A percentile compares a stretch with the other conserved stretches of the same genome.
phyloP scores from a whole-genome alignment of 2,113 vertebrate species.

The Struthidea cinerea region DNA sequence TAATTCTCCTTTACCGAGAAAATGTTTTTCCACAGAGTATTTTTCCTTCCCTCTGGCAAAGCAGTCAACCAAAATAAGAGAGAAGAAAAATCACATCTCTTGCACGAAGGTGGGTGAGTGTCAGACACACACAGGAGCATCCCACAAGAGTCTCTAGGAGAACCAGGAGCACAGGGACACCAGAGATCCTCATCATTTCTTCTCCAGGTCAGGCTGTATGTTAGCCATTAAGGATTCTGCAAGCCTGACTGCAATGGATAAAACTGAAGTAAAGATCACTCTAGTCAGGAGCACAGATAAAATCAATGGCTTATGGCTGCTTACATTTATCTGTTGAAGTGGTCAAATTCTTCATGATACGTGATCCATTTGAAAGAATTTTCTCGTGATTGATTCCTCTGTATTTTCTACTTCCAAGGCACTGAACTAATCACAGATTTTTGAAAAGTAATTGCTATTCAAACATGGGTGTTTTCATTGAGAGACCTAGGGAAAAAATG shows the following conservation, averaged over 20 bases:
- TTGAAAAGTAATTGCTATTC: not conserved
- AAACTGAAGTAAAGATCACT: not conserved
- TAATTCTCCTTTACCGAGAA: not conserved
- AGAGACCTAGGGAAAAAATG: not conserved
- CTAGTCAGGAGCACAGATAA: not conserved
- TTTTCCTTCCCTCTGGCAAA: constrained; percentile 29
- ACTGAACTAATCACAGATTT: not conserved
- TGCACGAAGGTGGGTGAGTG: not conserved
- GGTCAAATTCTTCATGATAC: not conserved
- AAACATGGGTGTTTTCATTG: not conserved
- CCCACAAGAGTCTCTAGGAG: not conserved
- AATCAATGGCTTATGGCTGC: not conserved
- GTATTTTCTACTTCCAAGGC: not conserved
- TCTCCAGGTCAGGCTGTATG: not conserved
- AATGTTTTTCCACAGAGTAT: not conserved
- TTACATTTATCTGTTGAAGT: not conserved
- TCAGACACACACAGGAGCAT: not conserved
- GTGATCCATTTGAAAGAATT: not conserved
- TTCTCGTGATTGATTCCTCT: not conserved
- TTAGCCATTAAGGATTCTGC: not conserved
- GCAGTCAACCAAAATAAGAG: not conserved
- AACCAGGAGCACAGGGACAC: not conserved
- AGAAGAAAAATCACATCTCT: not conserved
- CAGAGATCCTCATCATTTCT: not conserved
- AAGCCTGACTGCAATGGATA: not conserved